Evolutionary conservation across 2,113 vertebrate species (phyloP).

Genomic region (Meriones unguiculatus): DNA sequence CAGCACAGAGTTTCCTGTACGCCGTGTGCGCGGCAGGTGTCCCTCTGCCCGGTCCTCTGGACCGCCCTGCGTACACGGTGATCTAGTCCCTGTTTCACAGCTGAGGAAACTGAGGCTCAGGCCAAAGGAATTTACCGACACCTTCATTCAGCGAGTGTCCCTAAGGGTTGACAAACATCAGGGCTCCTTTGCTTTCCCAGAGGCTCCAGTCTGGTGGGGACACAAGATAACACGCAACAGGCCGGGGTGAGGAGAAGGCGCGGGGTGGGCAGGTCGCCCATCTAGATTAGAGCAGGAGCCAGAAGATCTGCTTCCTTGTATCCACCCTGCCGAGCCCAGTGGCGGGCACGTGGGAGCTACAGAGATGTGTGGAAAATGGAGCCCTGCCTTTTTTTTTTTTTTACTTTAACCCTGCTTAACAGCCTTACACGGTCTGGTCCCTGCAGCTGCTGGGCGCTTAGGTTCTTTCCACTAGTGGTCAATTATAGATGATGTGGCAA

Average conservation of each 20-base stretch:
- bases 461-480: not conserved
- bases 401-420: too few species aligned
- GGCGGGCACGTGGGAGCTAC: not conserved
- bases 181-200: not conserved
- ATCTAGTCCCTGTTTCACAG: not conserved
- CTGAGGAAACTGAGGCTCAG: not conserved
- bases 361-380: not conserved
- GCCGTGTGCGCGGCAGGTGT: accelerated
- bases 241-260: not conserved
- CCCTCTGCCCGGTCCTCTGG: not conserved
- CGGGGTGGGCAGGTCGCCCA: not conserved
- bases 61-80: not conserved
- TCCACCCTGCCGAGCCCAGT: not conserved
- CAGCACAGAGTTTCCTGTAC: accelerated
- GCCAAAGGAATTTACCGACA: not conserved
- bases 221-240: not conserved
- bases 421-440: not conserved
- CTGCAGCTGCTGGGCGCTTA: not conserved
- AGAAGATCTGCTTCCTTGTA: not conserved
- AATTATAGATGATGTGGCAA: not conserved
- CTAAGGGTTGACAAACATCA: not conserved
- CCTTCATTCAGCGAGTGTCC: not conserved
- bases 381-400: not conserved
- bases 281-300: not conserved
- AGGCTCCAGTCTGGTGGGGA: not conserved